Base-by-base conservation (phyloP, 2,113 vertebrate species). In the Ellobius talpinus region DNA sequence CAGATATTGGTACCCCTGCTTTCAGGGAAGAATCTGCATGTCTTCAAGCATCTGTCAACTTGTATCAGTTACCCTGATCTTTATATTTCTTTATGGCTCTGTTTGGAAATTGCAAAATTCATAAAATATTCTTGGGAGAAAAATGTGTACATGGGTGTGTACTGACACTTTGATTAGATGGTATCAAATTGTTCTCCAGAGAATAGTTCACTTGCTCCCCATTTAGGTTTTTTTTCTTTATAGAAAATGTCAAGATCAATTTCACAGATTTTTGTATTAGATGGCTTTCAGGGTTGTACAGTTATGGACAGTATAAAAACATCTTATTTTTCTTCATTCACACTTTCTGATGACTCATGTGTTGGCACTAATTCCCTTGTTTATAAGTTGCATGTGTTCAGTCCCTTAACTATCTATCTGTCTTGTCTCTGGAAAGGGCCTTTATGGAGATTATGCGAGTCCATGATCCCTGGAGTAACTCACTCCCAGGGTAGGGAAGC, bases 381-480 rank as follows among this genome's bases (percentile, higher is more conserved):
- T 47, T 94, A 24, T 73, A 86, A 90, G 78, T 14, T 72, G n/a
- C 63, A 63, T n/a, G 70, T 89, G 79, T 81, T 86, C 89, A 36
- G 77, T 85, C 50, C 21, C 7, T 84, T 85, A 42, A 65, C 61
- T 26, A 12, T 87, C 45, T 17, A 7, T 88, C 19, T 91, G 16
- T 79, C 74, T 33, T 87, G n/a, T 90, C 55, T 76, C 66, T 74
- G 10, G 63, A 92, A 84, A 85, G 21, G 84, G 17, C 55, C 81
- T 50, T 93, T 88, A n/a, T 90, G 47, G 68, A 16, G 24, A 55
- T 65, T 50, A 58, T 77, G 33, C 12, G 26, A 76, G 17, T 78
- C 42, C 3, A 9, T 14, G 0, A 4, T 55, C 33, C 47, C 61
- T 88, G 31, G 11, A 91, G 36, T 11, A 23, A 13, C 42, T 94